Evolutionary conservation across 2,113 vertebrate genomes (phyloP), one percentile per base, ranked within the genome.

Genomic region (Dromaius novaehollandiae): DNA sequence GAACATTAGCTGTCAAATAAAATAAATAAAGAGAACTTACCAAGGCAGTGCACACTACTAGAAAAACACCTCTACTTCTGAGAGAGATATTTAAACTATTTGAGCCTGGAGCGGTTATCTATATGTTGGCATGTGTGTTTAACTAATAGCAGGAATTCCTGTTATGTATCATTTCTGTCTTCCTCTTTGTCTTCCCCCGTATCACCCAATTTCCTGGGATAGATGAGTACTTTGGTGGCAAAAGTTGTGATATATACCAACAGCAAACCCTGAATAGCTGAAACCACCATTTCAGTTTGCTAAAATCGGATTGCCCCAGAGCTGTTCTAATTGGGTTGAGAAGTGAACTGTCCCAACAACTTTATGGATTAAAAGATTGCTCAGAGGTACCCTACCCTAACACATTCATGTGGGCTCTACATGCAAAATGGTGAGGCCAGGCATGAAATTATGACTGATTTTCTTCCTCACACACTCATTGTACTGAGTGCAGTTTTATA

Each of bases 101-200:
- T 90, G 17, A 80, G 28, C 25, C 36, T 20, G 2, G 0, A 79
- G 7, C 20, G 63, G 9, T 78, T 78, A 8, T 3, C 17, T 75
- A 4, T 5, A 56, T 4, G 6, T 83, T 46, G n/a, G 8, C 3
- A 13, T 36, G 12, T 17, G 3, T 2, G 2, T 13, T 50, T 50
- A 46, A 46, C 42, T 61, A 46, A 60, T 40, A 16, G 0, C 13
- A 77, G 12, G 7, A 82, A 48, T 89, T 91, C 20, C 44, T 84
- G 0, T 73, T 65, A 32, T 13, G 16, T 36, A 8, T 42, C 40
- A 60, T 64, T 71, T 50, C 16, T 4, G 73, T 90, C 12, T 85
- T 73, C 26, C 15, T 71, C 7, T 74, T 13, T 9, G 28, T 13
- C 5, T 15, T 14, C 1, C 3, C n/a, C 26, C 12, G 6, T 32